Base-by-base conservation (phyloP, 30 jellyfish, hydroid and myxozoan genomes). In the Mastigias papua region DNA sequence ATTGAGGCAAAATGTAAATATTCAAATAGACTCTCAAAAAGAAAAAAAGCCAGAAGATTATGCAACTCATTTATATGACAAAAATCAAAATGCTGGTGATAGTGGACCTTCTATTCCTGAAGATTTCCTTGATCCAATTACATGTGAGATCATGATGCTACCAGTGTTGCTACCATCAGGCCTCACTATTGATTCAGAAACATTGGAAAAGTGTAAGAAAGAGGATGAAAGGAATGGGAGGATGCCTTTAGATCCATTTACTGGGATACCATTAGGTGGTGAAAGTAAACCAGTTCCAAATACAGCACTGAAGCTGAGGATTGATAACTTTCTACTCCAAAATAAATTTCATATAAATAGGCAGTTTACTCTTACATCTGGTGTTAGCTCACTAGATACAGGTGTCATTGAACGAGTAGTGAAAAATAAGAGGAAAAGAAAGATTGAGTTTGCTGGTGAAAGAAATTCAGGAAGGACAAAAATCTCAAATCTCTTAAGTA, bases 121-220 rank as follows among this genome's bases (percentile, higher is more conserved):
- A n/a, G 99, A 95, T 35, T 95, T 95, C 66, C n/a, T 95, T 30
- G 99, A 95, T 73, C 95, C 97, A 29, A 90, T 95, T 0, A 95
- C 99, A 1, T 95, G 67, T 32, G 88, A 86, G 49, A 30, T 82
- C 19, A 95, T 95, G 99, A 60, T 89, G 2, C 61, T 90, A 26
- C 99, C 99, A 10, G 58, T 95, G 23, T 78, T 95, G 72, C 68
- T 95, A 46, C 99, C 99, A 48, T 95, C 99, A 33, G 99, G 99
- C 0, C 90, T 90, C 60, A 90, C 91, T 10, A 81, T 95, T 48
- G 99, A 95, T 78, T 33, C 73, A 6, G 28, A 86, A 50, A 90
- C 99, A 0, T 48, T 90, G 5, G 99, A 90, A 34, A 90, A 78
- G 23, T 85, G 87, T 80, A 72, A 58, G 0, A 81, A 69, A 17